These are phyloP conservation scores for Mamestra configurata DNA, from an alignment of 1,140 invertebrate genomes.

Conservation along the genomic window DNA sequence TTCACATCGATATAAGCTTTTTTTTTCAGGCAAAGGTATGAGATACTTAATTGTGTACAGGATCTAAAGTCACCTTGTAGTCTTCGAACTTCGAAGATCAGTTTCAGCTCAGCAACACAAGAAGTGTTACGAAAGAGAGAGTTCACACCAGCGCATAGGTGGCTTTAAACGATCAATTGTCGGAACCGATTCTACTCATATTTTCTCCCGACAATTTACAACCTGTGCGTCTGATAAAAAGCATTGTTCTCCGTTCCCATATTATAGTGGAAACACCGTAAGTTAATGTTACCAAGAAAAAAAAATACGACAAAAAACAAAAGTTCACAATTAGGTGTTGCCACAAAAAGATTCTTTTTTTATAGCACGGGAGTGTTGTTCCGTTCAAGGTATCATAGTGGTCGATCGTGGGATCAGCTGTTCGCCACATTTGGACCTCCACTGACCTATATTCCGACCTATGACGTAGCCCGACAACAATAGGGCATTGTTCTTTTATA, in stretches of 20 bases:
- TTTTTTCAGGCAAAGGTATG: background rate
- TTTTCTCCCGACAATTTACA: conserved; percentile 37
- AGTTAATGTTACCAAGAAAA: conserved; percentile 25
- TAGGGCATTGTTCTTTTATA: conserved; percentile 85
- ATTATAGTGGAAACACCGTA: conserved; percentile 28
- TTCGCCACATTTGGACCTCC: conserved; percentile 75
- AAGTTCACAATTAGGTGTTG: conserved; percentile 32
- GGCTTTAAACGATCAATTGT: background rate
- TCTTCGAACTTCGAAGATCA: background rate
- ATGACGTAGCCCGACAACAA: conserved; percentile 82
- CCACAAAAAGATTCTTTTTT: conserved; percentile 35
- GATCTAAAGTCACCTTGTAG: background rate
- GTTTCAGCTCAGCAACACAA: background rate
- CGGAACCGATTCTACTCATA: conserved; percentile 24
- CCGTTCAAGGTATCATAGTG: conserved; percentile 62
- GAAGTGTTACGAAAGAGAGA: conserved; percentile 38
- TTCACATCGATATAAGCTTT: background rate
- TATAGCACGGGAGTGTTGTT: conserved; percentile 64
- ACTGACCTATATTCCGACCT: conserved; percentile 82
- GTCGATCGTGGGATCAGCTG: conserved; percentile 79
- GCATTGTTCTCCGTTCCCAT: conserved; percentile 41
- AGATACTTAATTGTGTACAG: background rate
- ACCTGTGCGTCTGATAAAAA: conserved; percentile 32
- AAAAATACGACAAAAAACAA: conserved; percentile 23
- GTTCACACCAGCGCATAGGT: conserved; percentile 4